Evolutionary conservation across 2,113 vertebrate genomes (phyloP).

Genomic region (Ornithorhynchus anatinus): DNA sequence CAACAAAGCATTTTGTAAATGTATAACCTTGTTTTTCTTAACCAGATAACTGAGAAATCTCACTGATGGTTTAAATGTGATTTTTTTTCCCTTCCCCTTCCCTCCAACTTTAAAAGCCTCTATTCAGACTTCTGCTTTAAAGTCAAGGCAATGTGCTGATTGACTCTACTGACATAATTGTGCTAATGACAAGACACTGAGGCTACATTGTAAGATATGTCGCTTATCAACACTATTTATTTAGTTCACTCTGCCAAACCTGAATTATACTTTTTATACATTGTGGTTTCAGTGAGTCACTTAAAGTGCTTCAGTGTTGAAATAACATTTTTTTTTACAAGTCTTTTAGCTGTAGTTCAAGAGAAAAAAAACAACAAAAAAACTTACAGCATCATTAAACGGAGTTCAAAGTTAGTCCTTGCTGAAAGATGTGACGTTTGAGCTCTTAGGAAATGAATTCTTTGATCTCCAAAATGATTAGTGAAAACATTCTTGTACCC

Average conservation of each 20-base stretch:
- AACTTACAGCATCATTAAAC: slow-evolving; percentile 57
- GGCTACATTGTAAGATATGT: slow-evolving; percentile 68
- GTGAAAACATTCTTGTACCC: slow-evolving; percentile 45
- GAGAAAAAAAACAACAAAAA: slow-evolving; percentile 56
- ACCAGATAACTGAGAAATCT: slow-evolving; percentile 58
- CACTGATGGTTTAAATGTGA: slow-evolving; percentile 59
- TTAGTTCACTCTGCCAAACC: slow-evolving; percentile 68
- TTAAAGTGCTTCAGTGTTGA: slow-evolving; percentile 70
- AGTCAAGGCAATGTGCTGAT: slow-evolving; percentile 77
- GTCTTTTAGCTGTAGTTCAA: slow-evolving; percentile 69
- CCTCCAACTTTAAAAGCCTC: slow-evolving; percentile 62
- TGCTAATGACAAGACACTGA: slow-evolving; percentile 75
- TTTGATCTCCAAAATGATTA: slow-evolving; percentile 69
- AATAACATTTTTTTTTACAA: slow-evolving; percentile 68
- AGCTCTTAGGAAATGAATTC: slow-evolving; percentile 64
- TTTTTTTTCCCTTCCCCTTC: slow-evolving; percentile 46
- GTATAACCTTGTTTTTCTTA: slow-evolving; percentile 71
- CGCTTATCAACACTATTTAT: slow-evolving; percentile 75
- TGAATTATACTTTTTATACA: slow-evolving; percentile 68
- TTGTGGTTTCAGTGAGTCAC: slow-evolving; percentile 72
- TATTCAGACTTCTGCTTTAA: slow-evolving; percentile 66
- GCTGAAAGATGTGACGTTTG: slow-evolving; percentile 58
- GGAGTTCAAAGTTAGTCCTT: slow-evolving; percentile 65
- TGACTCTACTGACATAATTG: slow-evolving; percentile 77
- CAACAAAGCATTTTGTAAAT: slow-evolving; percentile 67